These are phyloP conservation scores for Trileptium ribeirensis DNA, from an alignment of 2,888 invertebrate species.

Conservation along the genomic window DNA sequence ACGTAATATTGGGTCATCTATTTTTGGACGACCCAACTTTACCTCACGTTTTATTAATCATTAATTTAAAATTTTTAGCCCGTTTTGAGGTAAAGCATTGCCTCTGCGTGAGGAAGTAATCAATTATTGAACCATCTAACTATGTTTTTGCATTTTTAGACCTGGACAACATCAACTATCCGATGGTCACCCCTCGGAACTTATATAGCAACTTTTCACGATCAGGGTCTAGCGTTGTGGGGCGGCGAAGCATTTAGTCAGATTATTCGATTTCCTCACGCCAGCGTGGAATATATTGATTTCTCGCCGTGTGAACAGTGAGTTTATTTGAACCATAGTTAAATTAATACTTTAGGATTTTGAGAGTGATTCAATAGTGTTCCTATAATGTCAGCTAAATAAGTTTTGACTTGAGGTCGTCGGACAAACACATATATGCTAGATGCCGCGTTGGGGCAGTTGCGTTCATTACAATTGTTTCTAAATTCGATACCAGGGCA, in stretches of 20 bases:
- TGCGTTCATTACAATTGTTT: too few species aligned
- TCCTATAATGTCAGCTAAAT: too few species aligned
- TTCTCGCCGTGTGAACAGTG: conserved; percentile 93
- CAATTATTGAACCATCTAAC: background rate
- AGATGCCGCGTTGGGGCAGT: too few species aligned
- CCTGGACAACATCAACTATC: conserved; percentile 91
- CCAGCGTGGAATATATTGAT: conserved; percentile 85
- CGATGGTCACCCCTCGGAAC: conserved; percentile 97
- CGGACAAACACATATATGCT: too few species aligned
- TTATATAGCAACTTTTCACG: conserved; percentile 90
- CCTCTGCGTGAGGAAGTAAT: too few species aligned
- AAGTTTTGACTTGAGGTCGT: too few species aligned
- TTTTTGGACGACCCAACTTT: conserved; percentile 75
- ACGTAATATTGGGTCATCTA: conserved; percentile 5
- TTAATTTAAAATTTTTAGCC: background rate
- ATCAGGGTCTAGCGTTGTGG: conserved; percentile 91
- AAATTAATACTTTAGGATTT: too few species aligned
- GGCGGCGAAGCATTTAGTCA: conserved; percentile 86
- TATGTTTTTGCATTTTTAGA: conserved; percentile 56
- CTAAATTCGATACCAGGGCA: too few species aligned
- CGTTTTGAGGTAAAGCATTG: background rate
- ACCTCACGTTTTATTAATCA: conserved; percentile 57
- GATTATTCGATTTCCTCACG: conserved; percentile 71
- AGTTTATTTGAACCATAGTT: too few species aligned
- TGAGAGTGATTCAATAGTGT: too few species aligned